phyloP scores from a whole-genome alignment of 2,113 vertebrate genomes.

The Anoura caudifer region DNA sequence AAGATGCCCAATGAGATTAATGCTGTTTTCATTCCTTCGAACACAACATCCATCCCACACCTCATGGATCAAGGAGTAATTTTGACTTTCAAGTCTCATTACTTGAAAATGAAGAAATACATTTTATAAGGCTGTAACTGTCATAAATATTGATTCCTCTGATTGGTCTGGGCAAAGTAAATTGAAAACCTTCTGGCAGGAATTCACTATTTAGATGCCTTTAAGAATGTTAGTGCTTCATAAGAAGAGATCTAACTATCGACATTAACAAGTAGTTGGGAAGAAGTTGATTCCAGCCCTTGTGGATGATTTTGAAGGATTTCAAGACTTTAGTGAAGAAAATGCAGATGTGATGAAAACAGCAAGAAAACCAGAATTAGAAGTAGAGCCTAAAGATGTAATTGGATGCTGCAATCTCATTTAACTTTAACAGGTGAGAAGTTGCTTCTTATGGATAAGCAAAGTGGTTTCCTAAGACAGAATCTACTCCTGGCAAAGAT shows the following conservation, averaged over 20 bases:
- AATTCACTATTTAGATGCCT: neutral
- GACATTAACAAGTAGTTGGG: neutral
- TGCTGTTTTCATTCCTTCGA: neutral
- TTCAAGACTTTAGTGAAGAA: neutral
- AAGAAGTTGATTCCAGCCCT: neutral
- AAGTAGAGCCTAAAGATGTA: neutral
- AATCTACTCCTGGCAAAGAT: neutral
- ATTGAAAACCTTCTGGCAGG: neutral
- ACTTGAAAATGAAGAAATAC: neutral
- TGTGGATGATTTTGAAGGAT: neutral
- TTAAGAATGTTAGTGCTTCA: neutral
- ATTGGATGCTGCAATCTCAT: neutral
- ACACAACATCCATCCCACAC: neutral
- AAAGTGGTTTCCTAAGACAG: neutral
- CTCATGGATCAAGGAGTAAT: neutral
- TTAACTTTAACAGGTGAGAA: neutral
- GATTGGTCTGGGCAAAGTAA: neutral
- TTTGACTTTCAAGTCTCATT: neutral
- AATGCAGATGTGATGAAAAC: neutral
- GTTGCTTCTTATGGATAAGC: neutral
- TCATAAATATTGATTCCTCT: neutral
- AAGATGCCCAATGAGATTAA: neutral
- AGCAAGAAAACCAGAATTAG: neutral
- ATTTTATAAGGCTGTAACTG: neutral
- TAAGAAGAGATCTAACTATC: neutral